These are phyloP conservation scores for Leguminivora glycinivorella DNA, from an alignment of 1,140 invertebrate genomes.

Conservation along the genomic window DNA sequence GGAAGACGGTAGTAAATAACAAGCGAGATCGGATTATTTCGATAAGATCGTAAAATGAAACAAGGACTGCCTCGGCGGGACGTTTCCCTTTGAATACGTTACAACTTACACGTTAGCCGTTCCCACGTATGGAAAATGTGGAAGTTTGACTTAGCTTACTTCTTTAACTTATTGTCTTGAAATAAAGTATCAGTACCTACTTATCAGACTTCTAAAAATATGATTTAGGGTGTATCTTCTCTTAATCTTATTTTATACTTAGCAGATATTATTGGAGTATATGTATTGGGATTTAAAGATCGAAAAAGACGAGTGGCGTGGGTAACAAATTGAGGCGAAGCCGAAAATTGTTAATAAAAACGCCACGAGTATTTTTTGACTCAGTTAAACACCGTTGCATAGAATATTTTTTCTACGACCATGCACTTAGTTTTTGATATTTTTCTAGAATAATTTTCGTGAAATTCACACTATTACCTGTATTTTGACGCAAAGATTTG, in stretches of 20 bases:
- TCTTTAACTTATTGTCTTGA: slow-evolving; percentile 30
- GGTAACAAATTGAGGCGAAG: too few species aligned
- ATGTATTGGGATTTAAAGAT: too few species aligned
- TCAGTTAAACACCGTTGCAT: too few species aligned
- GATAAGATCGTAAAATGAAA: slow-evolving; percentile 78
- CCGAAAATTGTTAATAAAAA: too few species aligned
- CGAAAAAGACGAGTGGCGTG: too few species aligned
- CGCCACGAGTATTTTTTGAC: too few species aligned
- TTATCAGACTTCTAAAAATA: neutral
- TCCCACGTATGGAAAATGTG: slow-evolving; percentile 46
- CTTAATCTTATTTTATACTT: neutral
- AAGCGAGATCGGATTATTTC: slow-evolving; percentile 77
- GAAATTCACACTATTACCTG: too few species aligned
- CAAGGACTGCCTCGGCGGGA: slow-evolving; percentile 64
- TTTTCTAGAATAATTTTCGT: too few species aligned
- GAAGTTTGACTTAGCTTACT: slow-evolving; percentile 44
- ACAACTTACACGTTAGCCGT: slow-evolving; percentile 52
- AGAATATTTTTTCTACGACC: too few species aligned
- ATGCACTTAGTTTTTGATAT: too few species aligned
- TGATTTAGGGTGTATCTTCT: neutral
- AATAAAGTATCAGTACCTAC: neutral
- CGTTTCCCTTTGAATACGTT: slow-evolving; percentile 70
- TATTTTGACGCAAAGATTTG: too few species aligned
- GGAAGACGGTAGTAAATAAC: slow-evolving; percentile 75
- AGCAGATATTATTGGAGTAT: too few species aligned